Evolutionary conservation across 2,888 invertebrate genomes (phyloP), one percentile per base, ranked within the genome.

Genomic region (Lagria hirta): DNA sequence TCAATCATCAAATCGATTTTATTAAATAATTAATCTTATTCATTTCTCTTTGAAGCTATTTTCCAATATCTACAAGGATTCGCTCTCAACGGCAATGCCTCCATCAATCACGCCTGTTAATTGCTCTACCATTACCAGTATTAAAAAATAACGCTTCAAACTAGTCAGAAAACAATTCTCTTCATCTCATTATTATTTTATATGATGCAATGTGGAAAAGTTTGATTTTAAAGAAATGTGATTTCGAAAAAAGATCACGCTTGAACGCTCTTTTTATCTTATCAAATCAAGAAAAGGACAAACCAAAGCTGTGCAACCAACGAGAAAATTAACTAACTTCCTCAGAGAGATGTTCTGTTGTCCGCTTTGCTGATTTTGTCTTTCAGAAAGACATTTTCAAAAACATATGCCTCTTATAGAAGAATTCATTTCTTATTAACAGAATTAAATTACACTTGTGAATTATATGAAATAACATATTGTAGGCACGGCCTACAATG

Each of bases 301-400:
- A 57, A 57, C 55, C 55, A 53, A 57, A 58, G 55, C 55, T 58
- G 61, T 64, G 60, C 62, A 61, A 54, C 58, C 61, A 60, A 53
- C 60, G 62, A 64, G 64, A 62, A 64, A 64, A 62, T 62, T 62
- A 64, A 57, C 59, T 57, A 57, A 58, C 55, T 59, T 53, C 55
- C 55, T 51, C 46, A 42, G 47, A 53, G 54, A 48, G 51, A 53
- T 48, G 38, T 43, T 43, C 38, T 45, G 40, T 27, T 48, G 43
- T 36, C 41, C 43, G 37, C 42, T 49, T 27, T 30, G 46, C 37
- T 49, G 46, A 43, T 41, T 44, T 37, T 33, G 42, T 35, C 42
- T 29, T 35, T 33, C 16, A 10, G 10, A n/a, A 13, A 21, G 21
- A 38, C 29, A 29, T 29, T n/a, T n/a, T n/a, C n/a, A n/a, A n/a